Evolutionary conservation across 1,140 invertebrate species (phyloP).

Genomic region (Pogonus chalceus): DNA sequence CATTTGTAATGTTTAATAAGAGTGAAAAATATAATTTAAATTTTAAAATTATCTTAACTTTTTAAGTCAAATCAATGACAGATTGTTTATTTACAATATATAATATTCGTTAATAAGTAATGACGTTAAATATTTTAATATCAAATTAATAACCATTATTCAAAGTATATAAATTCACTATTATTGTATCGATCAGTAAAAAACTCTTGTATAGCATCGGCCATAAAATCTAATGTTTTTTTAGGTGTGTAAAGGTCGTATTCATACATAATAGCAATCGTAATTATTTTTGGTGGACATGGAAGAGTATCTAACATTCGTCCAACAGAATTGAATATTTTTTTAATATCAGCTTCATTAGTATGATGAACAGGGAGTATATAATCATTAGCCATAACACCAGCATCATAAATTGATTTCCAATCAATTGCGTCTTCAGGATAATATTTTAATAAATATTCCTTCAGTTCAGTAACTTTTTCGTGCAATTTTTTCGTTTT

Average conservation of each 20-base stretch:
- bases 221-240: too few species aligned
- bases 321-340: background rate
- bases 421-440: constrained; percentile 18
- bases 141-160: too few species aligned
- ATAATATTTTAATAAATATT: constrained; percentile 40
- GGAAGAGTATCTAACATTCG: background rate
- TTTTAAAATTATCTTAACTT: too few species aligned
- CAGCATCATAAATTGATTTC: background rate
- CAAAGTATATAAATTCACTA: too few species aligned
- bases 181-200: too few species aligned
- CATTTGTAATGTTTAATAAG: too few species aligned
- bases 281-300: background rate
- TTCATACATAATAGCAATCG: background rate
- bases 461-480: constrained; percentile 40
- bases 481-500: constrained; percentile 14
- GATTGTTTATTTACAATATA: too few species aligned
- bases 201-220: too few species aligned
- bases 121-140: too few species aligned
- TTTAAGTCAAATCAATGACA: too few species aligned
- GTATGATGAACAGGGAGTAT: background rate
- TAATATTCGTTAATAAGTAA: too few species aligned
- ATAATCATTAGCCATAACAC: background rate
- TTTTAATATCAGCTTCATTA: background rate
- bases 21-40: too few species aligned
- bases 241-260: background rate